Base-by-base conservation (phyloP, 2,113 vertebrate genomes). In the Ophiodon elongatus region DNA sequence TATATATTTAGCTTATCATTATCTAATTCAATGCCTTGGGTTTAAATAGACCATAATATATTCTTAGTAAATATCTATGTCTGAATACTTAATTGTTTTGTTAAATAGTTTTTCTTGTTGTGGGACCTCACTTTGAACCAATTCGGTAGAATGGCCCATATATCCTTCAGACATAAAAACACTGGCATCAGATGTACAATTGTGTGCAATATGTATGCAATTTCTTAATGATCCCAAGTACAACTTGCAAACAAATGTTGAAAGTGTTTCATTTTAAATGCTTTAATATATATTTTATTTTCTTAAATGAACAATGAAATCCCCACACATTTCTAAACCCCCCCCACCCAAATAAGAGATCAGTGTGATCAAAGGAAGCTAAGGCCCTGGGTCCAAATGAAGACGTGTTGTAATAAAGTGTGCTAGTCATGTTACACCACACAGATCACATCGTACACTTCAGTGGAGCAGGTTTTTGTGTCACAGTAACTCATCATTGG, bases 141-240 rank as follows among this genome's bases (percentile, higher is more conserved):
- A n/a, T n/a, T n/a, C n/a, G n/a, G n/a, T n/a, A n/a, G n/a, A n/a
- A n/a, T n/a, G n/a, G n/a, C n/a, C n/a, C n/a, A n/a, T n/a, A n/a
- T n/a, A n/a, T n/a, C 39, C 37, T 39, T 8, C 33, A 69, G 17
- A 82, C 56, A 62, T 39, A 50, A 25, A 67, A 50, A 45, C 41
- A 67, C 39, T 19, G 27, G 23, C 19, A 65, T 45, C 62, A 65
- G 45, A 33, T 33, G 23, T 52, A 15, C 31, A 23, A 37, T 50
- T 35, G 52, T 21, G 15, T 57, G 52, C 4, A 9, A 39, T 37
- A 56, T 17, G 27, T 21, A 14, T 10, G 11, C 4, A 11, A 27
- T 71, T 10, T 39, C 9, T 14, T 33, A n/a, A 33, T 50, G 29
- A 23, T 50, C 27, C 19, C 7, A 47, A 50, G 66, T 52, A 33